Percentiles rank a stretch among this genome's conserved stretches.
These are phyloP conservation scores for Apodemia mormo DNA, from an alignment of 2,888 invertebrate species.

Conservation along the genomic window DNA sequence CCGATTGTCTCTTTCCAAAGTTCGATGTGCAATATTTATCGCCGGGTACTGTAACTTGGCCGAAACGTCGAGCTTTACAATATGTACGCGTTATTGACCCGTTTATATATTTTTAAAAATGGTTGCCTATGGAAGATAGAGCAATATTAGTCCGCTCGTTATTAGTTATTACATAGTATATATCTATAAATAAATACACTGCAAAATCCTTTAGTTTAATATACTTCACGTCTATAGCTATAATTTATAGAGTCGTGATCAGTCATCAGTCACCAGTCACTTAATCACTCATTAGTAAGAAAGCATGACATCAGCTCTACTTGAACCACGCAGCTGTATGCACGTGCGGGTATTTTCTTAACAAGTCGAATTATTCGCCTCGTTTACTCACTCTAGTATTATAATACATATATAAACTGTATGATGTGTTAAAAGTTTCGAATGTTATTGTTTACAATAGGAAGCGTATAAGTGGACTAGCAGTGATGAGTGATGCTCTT, in stretches of 20 bases:
- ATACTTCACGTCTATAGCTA: no score
- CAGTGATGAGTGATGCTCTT: constrained; percentile 71
- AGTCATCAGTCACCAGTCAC: background rate
- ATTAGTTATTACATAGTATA: no score
- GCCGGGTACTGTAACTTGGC: no score
- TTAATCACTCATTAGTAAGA: constrained; percentile 24
- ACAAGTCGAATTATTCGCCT: constrained; percentile 74
- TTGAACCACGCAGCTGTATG: constrained; percentile 37
- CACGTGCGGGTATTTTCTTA: constrained; percentile 74
- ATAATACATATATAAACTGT: constrained; percentile 47
- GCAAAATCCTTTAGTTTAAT: background rate
- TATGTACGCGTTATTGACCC: no score
- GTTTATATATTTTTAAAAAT: no score
- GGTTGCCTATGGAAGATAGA: no score
- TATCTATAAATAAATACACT: no score
- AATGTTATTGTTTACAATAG: constrained; percentile 75
- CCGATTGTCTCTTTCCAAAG: no score
- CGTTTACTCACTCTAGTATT: constrained; percentile 50
- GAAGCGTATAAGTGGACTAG: constrained; percentile 54
- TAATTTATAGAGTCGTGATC: background rate
- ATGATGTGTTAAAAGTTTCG: constrained; percentile 75
- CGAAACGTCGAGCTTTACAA: no score
- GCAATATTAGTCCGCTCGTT: no score
- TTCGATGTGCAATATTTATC: no score
- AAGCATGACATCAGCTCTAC: constrained; percentile 34